These are phyloP conservation scores for Formica aserva DNA, from an alignment of 2,888 invertebrate species.

Conservation along the genomic window DNA sequence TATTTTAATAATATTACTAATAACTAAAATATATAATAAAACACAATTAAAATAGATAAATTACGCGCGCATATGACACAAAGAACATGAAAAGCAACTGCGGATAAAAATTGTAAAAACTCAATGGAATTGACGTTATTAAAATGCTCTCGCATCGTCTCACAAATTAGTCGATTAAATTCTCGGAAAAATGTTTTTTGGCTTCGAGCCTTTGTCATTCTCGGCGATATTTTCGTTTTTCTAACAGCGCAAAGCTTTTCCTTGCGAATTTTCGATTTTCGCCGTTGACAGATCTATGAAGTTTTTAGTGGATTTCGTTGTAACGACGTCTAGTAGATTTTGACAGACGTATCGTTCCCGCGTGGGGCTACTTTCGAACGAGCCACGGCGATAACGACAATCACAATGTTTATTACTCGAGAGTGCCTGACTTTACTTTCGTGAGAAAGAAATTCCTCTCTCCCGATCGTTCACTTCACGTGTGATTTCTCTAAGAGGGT, in stretches of 20 bases:
- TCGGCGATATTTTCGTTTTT: slow-evolving; percentile 13
- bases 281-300: slow-evolving; percentile 22
- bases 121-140: slow-evolving; percentile 5
- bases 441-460: slow-evolving; percentile 56
- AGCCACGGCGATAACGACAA: slow-evolving; percentile 31
- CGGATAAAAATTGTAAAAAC: not conserved
- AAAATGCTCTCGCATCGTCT: slow-evolving; percentile 24
- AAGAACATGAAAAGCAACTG: not conserved
- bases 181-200: slow-evolving; percentile 16
- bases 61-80: too few species aligned
- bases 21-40: not conserved
- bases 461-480: slow-evolving; percentile 56
- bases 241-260: slow-evolving; percentile 45
- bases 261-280: slow-evolving; percentile 23
- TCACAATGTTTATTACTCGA: slow-evolving; percentile 67
- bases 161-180: slow-evolving; percentile 2
- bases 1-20: not conserved
- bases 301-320: slow-evolving; percentile 55
- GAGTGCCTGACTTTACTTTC: slow-evolving; percentile 60
- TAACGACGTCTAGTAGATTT: slow-evolving; percentile 44
- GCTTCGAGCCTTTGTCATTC: slow-evolving; percentile 1
- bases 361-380: slow-evolving; percentile 13
- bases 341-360: slow-evolving; percentile 16
- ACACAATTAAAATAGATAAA: not conserved
- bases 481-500: slow-evolving; percentile 66